Percentiles rank a stretch among this genome's conserved stretches.
Evolutionary conservation across 2,888 invertebrate genomes (phyloP).

Genomic region (Mantis religiosa): DNA sequence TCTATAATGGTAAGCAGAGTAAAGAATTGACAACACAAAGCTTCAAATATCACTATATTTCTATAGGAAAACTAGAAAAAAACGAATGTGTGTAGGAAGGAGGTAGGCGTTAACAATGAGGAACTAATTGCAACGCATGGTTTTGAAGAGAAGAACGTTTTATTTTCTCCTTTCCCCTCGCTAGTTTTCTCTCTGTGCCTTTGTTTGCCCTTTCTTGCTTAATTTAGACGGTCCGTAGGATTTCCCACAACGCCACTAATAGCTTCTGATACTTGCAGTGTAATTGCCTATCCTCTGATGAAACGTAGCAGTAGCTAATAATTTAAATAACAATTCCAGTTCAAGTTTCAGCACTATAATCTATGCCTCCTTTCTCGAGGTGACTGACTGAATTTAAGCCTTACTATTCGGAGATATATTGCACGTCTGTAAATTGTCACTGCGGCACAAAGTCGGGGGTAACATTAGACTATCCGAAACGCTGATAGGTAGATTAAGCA

Average conservation of each 20-base stretch:
- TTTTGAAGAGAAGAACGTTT: too few relatives aligned
- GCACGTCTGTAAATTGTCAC: neutral
- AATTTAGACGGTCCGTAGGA: too few relatives aligned
- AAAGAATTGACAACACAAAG: too few relatives aligned
- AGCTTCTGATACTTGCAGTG: neutral
- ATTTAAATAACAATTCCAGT: neutral
- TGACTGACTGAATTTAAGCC: neutral
- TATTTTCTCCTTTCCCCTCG: too few relatives aligned
- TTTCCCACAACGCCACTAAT: neutral
- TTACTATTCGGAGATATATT: neutral
- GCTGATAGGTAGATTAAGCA: neutral
- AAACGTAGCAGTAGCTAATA: neutral
- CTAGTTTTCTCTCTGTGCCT: too few relatives aligned
- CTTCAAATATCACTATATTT: too few relatives aligned
- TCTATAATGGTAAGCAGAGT: too few relatives aligned
- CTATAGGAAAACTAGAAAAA: too few relatives aligned
- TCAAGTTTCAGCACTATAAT: neutral
- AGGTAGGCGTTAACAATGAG: too few relatives aligned
- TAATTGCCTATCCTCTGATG: neutral
- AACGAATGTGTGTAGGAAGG: too few relatives aligned
- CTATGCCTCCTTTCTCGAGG: neutral
- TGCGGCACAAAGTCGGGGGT: neutral
- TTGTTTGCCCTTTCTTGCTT: too few relatives aligned
- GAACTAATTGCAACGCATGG: too few relatives aligned
- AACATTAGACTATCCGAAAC: neutral